phyloP scores from a whole-genome alignment of 2,113 vertebrate species.

The Pogona vitticeps region DNA sequence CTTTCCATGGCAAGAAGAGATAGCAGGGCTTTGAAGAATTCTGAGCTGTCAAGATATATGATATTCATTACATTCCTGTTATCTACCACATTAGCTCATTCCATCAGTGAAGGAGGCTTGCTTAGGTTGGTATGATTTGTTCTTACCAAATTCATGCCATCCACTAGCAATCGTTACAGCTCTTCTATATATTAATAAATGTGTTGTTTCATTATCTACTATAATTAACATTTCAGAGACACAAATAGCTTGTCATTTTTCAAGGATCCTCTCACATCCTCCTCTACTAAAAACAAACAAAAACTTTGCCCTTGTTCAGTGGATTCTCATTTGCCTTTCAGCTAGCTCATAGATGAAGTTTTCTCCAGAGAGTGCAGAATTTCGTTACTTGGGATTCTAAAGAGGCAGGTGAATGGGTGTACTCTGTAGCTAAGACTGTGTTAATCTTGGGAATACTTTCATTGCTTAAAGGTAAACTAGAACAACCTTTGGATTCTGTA shows the following conservation, averaged over 20 bases:
- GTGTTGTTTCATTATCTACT: slow-evolving; percentile 5
- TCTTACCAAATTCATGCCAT: slow-evolving; percentile 7
- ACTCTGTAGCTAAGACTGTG: not conserved
- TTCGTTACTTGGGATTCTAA: not conserved
- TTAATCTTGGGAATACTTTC: not conserved
- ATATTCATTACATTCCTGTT: slow-evolving; percentile 11
- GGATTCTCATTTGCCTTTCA: not conserved
- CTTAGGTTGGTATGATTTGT: not conserved
- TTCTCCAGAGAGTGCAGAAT: not conserved
- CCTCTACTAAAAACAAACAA: not conserved
- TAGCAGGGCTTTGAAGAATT: not conserved
- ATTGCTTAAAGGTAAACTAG: not conserved
- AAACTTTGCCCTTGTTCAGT: not conserved
- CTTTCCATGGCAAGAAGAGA: not conserved
- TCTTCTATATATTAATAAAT: not conserved
- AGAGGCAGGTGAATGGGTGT: not conserved
- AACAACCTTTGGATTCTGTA: not conserved
- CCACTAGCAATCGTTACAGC: not conserved
- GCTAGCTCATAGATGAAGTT: not conserved
- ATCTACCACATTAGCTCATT: slow-evolving; percentile 8
- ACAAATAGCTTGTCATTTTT: not conserved
- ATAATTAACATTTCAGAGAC: not conserved
- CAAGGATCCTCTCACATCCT: not conserved
- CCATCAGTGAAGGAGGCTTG: not conserved
- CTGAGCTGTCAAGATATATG: slow-evolving; percentile 9